Evolutionary conservation across 2,113 vertebrate species (phyloP).

Genomic region (Bubo blakistoni): DNA sequence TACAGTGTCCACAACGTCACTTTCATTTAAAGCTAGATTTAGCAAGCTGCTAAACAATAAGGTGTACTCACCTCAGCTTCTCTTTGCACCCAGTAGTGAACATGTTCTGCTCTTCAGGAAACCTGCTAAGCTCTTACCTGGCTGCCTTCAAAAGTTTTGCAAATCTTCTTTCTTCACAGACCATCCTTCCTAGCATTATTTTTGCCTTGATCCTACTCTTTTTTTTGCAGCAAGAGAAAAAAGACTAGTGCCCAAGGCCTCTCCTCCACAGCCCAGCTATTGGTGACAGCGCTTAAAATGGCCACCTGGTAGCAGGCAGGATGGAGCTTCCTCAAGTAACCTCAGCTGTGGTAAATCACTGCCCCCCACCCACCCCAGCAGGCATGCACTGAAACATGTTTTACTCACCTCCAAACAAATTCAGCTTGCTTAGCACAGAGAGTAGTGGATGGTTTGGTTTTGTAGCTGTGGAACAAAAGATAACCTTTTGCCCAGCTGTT

Average conservation of each 20-base stretch:
- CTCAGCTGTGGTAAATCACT: not conserved
- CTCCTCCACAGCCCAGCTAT: accelerated
- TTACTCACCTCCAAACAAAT: too few species aligned
- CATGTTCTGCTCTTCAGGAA: not conserved
- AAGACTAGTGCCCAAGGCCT: accelerated
- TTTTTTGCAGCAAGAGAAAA: not conserved
- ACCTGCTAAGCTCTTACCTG: not conserved
- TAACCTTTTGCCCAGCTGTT: too few species aligned
- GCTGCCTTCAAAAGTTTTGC: not conserved
- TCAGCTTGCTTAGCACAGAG: not conserved
- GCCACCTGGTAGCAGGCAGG: accelerated
- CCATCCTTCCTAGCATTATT: not conserved
- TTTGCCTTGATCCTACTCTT: not conserved
- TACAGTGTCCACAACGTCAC: accelerated
- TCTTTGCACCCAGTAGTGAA: accelerated
- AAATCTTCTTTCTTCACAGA: not conserved
- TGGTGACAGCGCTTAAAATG: not conserved
- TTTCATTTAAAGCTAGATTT: not conserved
- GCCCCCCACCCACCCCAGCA: accelerated
- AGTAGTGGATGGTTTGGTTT: not conserved
- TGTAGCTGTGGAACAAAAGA: too few species aligned
- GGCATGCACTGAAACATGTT: too few species aligned
- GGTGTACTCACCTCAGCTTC: not conserved
- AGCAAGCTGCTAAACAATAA: not conserved
- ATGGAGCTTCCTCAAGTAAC: accelerated